Evolutionary conservation across 2,888 invertebrate genomes (phyloP).

Genomic region (Brenthis hecate): DNA sequence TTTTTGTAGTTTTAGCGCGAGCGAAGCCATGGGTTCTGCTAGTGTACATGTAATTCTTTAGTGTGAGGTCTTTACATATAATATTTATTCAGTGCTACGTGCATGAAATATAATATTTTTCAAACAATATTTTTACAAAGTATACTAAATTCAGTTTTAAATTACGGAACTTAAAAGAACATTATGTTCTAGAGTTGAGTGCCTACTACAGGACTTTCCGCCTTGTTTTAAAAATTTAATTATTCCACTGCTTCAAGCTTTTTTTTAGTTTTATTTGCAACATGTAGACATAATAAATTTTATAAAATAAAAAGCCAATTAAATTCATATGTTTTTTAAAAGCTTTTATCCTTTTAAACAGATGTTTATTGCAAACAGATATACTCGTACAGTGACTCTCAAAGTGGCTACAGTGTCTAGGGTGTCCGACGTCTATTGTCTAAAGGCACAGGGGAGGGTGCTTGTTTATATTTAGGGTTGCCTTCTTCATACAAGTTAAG

Average conservation of each 20-base stretch:
- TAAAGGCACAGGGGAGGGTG: constrained; percentile 40
- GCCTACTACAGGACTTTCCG: background rate
- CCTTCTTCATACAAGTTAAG: constrained; percentile 4
- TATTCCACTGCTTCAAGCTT: background rate
- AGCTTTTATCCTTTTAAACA: constrained; percentile 22
- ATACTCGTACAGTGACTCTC: constrained; percentile 37
- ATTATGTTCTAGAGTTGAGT: constrained; percentile 2
- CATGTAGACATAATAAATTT: no score
- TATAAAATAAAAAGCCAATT: background rate
- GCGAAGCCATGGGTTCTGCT: no score
- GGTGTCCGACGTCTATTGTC: constrained; percentile 44
- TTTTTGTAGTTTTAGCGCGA: no score
- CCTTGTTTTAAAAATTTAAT: background rate
- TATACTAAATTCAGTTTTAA: background rate
- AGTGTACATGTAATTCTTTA: no score
- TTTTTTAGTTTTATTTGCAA: no score
- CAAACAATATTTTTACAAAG: background rate
- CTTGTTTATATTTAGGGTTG: constrained; percentile 34
- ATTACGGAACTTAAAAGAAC: background rate
- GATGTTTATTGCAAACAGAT: constrained; percentile 37
- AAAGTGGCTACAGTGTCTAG: constrained; percentile 45
- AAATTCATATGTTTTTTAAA: background rate
- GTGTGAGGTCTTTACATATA: no score
- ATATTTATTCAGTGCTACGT: no score
- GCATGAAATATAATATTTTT: background rate